Evolutionary conservation across 1,140 invertebrate species (phyloP), one percentile per base, ranked within the genome.

Genomic region (Heliconius himera): DNA sequence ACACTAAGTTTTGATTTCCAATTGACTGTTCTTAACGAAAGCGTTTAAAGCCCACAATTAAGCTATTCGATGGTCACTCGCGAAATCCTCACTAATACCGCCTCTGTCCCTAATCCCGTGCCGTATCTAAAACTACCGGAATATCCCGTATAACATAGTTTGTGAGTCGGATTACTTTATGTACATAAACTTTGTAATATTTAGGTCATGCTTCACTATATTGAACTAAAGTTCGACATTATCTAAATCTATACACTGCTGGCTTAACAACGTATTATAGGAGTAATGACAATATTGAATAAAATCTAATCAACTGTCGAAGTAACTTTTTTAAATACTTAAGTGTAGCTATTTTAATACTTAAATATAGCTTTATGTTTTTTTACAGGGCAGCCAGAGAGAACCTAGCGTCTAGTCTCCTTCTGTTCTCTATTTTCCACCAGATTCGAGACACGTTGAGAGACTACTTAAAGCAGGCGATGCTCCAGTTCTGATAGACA

Each of bases 41-140:
- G 82, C 84, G 83, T 83, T 81, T 73, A 85, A 82, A 87, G 79
- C 84, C 77, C 82, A 82, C 83, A 87, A 87, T 87, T 87, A 87
- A 85, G 84, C 83, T 79, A 66, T 66, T 66, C 60, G 60, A 66
- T 83, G 82, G 79, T 76, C 74, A 80, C 80, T 80, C 76, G 54
- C 78, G 75, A 83, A 85, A 87, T 85, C 85, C 75, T 60, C 84
- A 76, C 82, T 78, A 86, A 86, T 82, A 81, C 84, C 56, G 71
- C 79, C 74, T 76, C 79, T 85, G 81, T 81, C 83, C 83, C 76
- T 85, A 87, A 87, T 87, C 86, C 76, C 78, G 76, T 41, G 74
- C 77, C 81, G 82, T 87, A 80, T 84, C 82, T 84, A 84, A 83
- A 84, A 84, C 79, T 83, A 66, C 46, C 38, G 76, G 78, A 78